Evolutionary conservation across 2,888 invertebrate genomes (phyloP).

Genomic region (Aricia artaxerxes): DNA sequence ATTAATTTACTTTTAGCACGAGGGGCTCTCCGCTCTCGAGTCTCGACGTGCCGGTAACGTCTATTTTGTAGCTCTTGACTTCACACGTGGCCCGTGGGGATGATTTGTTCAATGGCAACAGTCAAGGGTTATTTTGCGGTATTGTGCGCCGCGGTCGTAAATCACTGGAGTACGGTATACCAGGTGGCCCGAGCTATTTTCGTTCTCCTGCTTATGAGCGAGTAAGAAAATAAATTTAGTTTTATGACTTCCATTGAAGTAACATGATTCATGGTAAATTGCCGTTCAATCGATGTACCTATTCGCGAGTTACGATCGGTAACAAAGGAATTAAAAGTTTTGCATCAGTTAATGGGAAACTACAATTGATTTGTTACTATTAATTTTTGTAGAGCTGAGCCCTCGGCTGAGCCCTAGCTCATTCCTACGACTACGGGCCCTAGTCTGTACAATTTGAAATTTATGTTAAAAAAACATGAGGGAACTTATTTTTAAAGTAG

Average conservation of each 20-base stretch:
- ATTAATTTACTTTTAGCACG: constrained; percentile 52
- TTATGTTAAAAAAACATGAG: neutral
- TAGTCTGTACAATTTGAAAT: no score
- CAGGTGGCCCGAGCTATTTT: constrained; percentile 75
- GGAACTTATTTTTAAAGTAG: neutral
- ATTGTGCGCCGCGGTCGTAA: constrained; percentile 67
- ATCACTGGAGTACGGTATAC: constrained; percentile 67
- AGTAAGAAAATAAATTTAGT: constrained; percentile 68
- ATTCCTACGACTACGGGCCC: no score
- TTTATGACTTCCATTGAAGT: constrained; percentile 69
- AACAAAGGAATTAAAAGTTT: constrained; percentile 8
- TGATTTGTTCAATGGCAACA: constrained; percentile 64
- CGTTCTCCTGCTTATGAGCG: constrained; percentile 65
- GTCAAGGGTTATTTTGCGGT: constrained; percentile 75
- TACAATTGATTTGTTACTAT: constrained; percentile 2
- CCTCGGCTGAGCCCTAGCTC: neutral
- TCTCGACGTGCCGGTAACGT: constrained; percentile 43
- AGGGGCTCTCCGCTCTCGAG: constrained; percentile 40
- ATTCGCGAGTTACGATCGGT: constrained; percentile 7
- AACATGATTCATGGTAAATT: constrained; percentile 60
- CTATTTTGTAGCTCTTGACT: constrained; percentile 53
- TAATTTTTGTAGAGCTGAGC: neutral
- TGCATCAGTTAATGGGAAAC: neutral
- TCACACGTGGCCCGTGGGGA: constrained; percentile 49
- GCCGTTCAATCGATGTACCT: constrained; percentile 27